Conservation (phyloP, 1,140 invertebrate species). For the Dolichoris vasculosae region DNA sequence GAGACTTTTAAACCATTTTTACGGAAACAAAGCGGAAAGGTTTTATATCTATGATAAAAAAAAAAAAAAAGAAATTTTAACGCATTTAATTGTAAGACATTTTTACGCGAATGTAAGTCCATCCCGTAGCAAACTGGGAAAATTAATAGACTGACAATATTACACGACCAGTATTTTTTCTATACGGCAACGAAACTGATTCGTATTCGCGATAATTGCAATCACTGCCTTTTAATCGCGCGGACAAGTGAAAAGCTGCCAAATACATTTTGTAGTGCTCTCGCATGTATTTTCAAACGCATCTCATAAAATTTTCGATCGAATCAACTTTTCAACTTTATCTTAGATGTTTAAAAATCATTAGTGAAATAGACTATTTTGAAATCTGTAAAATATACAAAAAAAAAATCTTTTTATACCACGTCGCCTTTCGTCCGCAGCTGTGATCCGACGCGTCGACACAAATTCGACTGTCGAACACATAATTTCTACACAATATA, state of each 20-base stretch:
- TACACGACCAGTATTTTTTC: constrained; percentile 52
- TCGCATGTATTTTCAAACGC: constrained; percentile 25
- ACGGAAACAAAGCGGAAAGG: constrained; percentile 8
- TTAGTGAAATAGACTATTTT: constrained; percentile 19
- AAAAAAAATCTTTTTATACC: constrained; percentile 5
- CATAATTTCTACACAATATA: constrained; percentile 16
- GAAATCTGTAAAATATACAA: constrained; percentile 17
- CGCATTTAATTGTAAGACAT: constrained; percentile 33
- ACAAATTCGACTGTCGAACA: constrained; percentile 22
- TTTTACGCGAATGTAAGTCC: constrained; percentile 34
- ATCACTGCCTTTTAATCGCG: constrained; percentile 14
- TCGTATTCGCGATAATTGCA: neutral
- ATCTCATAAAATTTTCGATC: neutral
- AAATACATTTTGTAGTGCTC: constrained; percentile 41
- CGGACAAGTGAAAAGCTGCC: constrained; percentile 42
- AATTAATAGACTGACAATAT: constrained; percentile 51
- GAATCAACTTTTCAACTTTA: neutral
- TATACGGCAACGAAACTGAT: constrained; percentile 17
- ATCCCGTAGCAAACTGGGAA: constrained; percentile 28
- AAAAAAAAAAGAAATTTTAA: no score
- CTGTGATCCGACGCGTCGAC: constrained; percentile 50
- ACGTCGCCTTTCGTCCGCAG: constrained; percentile 49
- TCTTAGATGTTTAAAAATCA: constrained; percentile 26
- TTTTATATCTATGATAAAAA: constrained; percentile 33
- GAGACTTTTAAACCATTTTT: constrained; percentile 32